Evolutionary conservation across 2,888 invertebrate genomes (phyloP).

Genomic region (Catocala nupta): DNA sequence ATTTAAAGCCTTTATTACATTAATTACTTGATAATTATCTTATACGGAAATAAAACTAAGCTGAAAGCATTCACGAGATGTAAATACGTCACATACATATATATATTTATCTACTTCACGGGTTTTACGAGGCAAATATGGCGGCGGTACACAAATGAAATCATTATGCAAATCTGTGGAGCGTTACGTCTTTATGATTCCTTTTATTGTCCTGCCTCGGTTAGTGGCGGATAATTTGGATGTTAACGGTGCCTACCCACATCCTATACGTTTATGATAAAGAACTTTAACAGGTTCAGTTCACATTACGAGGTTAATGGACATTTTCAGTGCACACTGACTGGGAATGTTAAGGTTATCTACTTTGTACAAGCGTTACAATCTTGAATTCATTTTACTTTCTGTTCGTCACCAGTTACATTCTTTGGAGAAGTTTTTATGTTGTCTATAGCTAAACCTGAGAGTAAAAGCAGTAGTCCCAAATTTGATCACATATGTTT

Average conservation of each 20-base stretch:
- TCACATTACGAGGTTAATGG: neutral
- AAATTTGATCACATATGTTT: too few relatives aligned
- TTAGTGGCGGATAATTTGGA: constrained; percentile 28
- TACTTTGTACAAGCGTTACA: neutral
- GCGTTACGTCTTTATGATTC: constrained; percentile 26
- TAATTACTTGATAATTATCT: neutral
- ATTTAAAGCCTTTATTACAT: neutral
- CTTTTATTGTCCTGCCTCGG: constrained; percentile 28
- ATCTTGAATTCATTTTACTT: too few relatives aligned
- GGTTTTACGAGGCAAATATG: constrained; percentile 26
- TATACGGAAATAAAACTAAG: neutral
- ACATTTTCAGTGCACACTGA: neutral
- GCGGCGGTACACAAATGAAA: constrained; percentile 38
- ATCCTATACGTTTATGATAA: neutral
- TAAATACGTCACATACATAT: constrained; percentile 2
- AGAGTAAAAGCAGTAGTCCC: too few relatives aligned
- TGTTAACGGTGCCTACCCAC: constrained; percentile 4
- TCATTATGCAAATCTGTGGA: constrained; percentile 48
- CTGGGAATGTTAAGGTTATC: neutral
- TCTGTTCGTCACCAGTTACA: too few relatives aligned
- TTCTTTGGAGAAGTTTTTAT: too few relatives aligned
- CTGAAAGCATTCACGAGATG: neutral
- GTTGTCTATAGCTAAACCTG: too few relatives aligned
- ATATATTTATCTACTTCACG: constrained; percentile 19
- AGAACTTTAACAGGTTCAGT: neutral